Evolutionary conservation across 2,797 vertebrate genomes (phyloP).

Genomic region (Xenopus petersii): DNA sequence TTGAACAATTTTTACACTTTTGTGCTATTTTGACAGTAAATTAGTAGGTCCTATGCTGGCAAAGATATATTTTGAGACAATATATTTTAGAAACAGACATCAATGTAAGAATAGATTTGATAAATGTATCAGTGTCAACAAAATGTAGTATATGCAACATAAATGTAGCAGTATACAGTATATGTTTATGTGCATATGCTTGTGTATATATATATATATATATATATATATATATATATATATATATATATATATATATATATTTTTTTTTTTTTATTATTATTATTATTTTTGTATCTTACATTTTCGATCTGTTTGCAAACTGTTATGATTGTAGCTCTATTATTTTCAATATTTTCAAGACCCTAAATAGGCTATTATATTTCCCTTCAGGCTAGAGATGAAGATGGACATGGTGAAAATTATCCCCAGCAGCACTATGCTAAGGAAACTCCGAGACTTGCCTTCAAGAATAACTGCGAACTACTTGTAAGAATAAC

Average conservation of each 20-base stretch:
- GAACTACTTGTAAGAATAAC: slow-evolving; percentile 98
- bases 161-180: background rate
- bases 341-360: slow-evolving; percentile 57
- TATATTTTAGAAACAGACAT: too few relatives aligned
- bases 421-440: slow-evolving; percentile 97
- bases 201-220: background rate
- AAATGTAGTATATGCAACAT: background rate
- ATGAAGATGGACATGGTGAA: slow-evolving; percentile 98
- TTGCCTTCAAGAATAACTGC: slow-evolving; percentile 99
- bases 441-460: slow-evolving; percentile 99
- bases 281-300: too few relatives aligned
- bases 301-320: slow-evolving; percentile 70
- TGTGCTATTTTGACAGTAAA: too few relatives aligned
- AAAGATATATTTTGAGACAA: too few relatives aligned
- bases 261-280: too few relatives aligned
- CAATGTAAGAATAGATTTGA: too few relatives aligned
- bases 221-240: too few relatives aligned
- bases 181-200: background rate
- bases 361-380: slow-evolving; percentile 99
- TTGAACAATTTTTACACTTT: too few relatives aligned
- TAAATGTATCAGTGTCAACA: too few relatives aligned
- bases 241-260: background rate
- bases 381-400: slow-evolving; percentile 99
- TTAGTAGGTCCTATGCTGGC: too few relatives aligned
- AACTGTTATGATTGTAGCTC: slow-evolving; percentile 77